phyloP scores from a whole-genome alignment of 2,113 vertebrate species.

The Ciconia stormi region DNA sequence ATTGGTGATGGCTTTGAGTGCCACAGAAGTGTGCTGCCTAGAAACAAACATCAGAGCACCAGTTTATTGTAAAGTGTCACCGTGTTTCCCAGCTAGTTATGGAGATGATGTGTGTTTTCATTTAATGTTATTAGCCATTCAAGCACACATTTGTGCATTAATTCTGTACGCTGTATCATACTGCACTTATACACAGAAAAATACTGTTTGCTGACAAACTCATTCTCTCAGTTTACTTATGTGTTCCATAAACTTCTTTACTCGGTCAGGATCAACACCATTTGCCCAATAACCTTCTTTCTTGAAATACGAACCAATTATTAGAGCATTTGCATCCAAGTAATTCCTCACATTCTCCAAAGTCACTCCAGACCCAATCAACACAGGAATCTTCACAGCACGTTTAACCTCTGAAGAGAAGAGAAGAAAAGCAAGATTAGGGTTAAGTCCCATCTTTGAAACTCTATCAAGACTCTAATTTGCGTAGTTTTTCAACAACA shows the following conservation, averaged over 20 bases:
- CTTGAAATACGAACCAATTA: conserved; percentile 88
- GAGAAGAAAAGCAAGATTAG: neutral
- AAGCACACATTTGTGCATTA: neutral
- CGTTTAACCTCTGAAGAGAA: conserved; percentile 74
- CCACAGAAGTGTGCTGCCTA: neutral
- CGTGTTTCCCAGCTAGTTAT: neutral
- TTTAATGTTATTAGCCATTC: neutral
- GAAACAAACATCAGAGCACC: neutral
- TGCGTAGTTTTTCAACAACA: neutral
- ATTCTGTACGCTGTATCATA: neutral
- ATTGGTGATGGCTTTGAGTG: neutral
- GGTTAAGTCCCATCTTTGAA: neutral
- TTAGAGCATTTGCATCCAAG: conserved; percentile 72
- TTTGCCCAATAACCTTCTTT: conserved; percentile 82
- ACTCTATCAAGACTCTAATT: neutral
- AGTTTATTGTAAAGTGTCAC: neutral
- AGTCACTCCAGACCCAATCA: conserved; percentile 87
- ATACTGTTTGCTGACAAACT: neutral
- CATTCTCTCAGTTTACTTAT: conserved; percentile 70
- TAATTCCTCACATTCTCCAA: conserved; percentile 76
- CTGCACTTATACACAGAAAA: neutral
- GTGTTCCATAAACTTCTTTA: conserved; percentile 81
- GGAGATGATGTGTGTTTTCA: neutral
- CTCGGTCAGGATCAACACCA: conserved; percentile 70
- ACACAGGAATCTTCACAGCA: conserved; percentile 75